Percentiles rank a stretch among this genome's conserved stretches.
Conservation (phyloP, 1,140 invertebrate genomes). For the Phenacoccus solenopsis region DNA sequence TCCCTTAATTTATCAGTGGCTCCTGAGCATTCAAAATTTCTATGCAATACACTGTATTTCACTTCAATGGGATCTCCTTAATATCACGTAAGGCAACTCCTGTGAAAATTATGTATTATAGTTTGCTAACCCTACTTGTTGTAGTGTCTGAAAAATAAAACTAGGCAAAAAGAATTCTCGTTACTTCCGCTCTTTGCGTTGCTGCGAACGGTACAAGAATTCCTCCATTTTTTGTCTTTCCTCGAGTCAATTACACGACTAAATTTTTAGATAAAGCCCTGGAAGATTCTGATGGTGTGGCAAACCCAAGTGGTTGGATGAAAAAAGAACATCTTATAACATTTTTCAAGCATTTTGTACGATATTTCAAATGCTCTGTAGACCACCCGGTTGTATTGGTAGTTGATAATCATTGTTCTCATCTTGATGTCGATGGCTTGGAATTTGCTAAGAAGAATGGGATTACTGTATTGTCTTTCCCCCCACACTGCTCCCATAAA, state of each 20-base stretch:
- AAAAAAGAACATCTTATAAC: neutral
- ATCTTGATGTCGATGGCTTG: neutral
- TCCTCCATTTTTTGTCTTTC: constrained; percentile 13
- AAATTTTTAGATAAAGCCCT: neutral
- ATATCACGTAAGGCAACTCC: too few relatives aligned
- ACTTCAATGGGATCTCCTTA: too few relatives aligned
- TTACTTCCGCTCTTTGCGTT: too few relatives aligned
- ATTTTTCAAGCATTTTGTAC: neutral
- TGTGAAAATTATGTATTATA: too few relatives aligned
- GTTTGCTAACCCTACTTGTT: too few relatives aligned
- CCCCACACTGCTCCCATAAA: neutral
- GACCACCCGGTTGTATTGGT: neutral
- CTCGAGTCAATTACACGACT: neutral
- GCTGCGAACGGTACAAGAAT: neutral
- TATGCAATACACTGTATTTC: too few relatives aligned
- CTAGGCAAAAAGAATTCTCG: too few relatives aligned
- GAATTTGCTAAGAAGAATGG: neutral
- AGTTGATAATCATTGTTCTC: neutral
- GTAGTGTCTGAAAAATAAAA: too few relatives aligned
- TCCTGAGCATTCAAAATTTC: too few relatives aligned
- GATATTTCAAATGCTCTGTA: neutral
- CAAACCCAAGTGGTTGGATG: constrained; percentile 3
- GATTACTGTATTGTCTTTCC: neutral
- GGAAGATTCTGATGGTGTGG: neutral
- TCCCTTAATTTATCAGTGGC: too few relatives aligned